phyloP scores from a whole-genome alignment of 2,113 vertebrate genomes.

The Ophthalmolycus amberensis region DNA sequence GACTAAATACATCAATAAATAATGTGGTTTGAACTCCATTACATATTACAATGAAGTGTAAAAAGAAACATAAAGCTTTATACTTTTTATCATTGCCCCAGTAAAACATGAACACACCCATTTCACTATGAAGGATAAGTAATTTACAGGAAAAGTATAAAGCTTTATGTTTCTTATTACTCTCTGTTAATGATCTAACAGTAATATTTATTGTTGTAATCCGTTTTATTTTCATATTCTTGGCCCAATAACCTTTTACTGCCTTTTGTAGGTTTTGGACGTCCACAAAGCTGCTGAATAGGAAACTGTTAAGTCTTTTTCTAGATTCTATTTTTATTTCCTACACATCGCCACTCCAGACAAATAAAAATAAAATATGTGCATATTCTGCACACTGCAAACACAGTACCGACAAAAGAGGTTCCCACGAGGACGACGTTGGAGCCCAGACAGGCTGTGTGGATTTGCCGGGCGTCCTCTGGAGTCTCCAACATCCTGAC shows the following conservation, averaged over 20 bases:
- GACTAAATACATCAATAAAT: neutral
- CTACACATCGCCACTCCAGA: neutral
- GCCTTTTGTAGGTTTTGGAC: neutral
- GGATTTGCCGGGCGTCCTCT: conserved; percentile 84
- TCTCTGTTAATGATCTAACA: neutral
- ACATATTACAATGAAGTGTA: neutral
- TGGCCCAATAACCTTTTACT: neutral
- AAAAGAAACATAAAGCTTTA: neutral
- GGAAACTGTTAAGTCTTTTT: neutral
- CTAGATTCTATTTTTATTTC: neutral
- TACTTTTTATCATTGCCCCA: neutral
- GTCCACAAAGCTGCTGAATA: neutral
- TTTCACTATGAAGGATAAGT: neutral
- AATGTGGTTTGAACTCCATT: neutral
- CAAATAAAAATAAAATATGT: neutral
- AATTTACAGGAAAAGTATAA: neutral
- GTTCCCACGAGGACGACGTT: conserved; percentile 85
- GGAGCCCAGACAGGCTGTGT: conserved; percentile 75
- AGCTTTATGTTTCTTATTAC: neutral
- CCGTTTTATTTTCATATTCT: neutral
- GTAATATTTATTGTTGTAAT: neutral
- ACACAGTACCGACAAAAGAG: conserved; percentile 87
- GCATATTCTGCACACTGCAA: neutral
- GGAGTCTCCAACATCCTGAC: conserved; percentile 83
- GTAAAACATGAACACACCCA: neutral